Base-by-base conservation (phyloP, 2,888 invertebrate species). In the Galerucella calmariensis region DNA sequence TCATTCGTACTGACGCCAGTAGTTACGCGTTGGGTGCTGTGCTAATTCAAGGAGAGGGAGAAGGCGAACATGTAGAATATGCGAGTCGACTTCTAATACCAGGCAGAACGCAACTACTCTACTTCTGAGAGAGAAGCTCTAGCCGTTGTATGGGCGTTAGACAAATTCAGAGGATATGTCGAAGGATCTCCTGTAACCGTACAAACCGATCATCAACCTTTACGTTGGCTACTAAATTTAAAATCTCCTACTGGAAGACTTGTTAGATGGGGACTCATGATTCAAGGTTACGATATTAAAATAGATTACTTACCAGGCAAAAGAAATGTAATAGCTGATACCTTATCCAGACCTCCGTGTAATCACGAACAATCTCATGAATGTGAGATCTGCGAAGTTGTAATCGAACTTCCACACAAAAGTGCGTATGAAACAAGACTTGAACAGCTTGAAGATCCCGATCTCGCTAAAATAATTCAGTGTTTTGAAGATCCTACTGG, bases 241-340 rank as follows among this genome's bases (percentile, higher is more conserved):
- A 1, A 27, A 27, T 27, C 27, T 27, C 27, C 27, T 3, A 27
- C 27, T 27, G 27, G 27, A 27, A 27, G 27, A 27, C 27, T 27
- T 27, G 27, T 2, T 27, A 27, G 2, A 27, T 1, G 27, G 0
- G 85, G 86, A 0, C 61, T 88, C 16, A 74, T 79, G 10, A 73
- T 89, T 0, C 85, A 87, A 76, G 75, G 81, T 3, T 87, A 81
- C 71, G 80, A 86, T 27, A 75, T 88, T 8, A 77, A 81, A 0
- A 81, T 88, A 3, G 76, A 82, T 10, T 87, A 88, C 72, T 79
- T 83, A 4, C 85, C 83, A 0, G 87, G 88, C 0, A 79, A 78
- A 35, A 76, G 77, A 0, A 85, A 87, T 73, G 79, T 81, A 0
- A 86, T 75, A 5, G 74, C 87, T 0, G 87, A 88, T 75, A 81